Evolutionary conservation across 2,888 invertebrate genomes (phyloP).

Genomic region (Piscicola geometra): DNA sequence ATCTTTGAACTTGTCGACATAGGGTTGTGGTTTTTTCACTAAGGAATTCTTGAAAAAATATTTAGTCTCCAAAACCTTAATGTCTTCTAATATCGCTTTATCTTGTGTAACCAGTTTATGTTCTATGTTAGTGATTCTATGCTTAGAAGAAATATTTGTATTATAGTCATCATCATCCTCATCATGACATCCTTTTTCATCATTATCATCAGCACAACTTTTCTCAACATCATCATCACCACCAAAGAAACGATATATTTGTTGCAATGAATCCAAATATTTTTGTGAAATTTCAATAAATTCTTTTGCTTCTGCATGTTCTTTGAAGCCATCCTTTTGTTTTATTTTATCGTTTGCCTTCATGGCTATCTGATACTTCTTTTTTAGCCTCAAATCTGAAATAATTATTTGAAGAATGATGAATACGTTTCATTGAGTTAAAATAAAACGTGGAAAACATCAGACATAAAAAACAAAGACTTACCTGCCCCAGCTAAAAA

Average conservation of each 20-base stretch:
- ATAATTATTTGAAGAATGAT: too few relatives aligned
- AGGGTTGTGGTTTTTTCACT: background rate
- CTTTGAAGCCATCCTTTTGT: background rate
- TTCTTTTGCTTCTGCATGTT: too few relatives aligned
- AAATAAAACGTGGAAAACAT: too few relatives aligned
- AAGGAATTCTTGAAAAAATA: slow-evolving; percentile 6
- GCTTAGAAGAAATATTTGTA: background rate
- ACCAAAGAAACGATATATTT: background rate
- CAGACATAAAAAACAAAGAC: background rate
- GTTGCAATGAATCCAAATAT: background rate
- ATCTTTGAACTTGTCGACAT: background rate
- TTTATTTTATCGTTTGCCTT: background rate
- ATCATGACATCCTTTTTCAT: background rate
- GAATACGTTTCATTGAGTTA: too few relatives aligned
- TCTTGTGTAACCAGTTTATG: background rate
- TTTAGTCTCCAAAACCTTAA: background rate
- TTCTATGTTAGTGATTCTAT: background rate
- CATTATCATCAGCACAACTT: background rate
- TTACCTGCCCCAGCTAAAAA: background rate
- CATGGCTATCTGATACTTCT: background rate
- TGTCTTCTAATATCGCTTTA: background rate
- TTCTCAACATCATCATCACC: background rate
- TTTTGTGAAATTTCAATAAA: background rate
- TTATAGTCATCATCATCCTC: slow-evolving; percentile 5
- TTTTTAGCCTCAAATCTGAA: slow-evolving; percentile 4